Evolutionary conservation across 53 echinoderm and acorn worm species (phyloP), one percentile per base, ranked within the genome.

Genomic region (Actinopyga echinites): DNA sequence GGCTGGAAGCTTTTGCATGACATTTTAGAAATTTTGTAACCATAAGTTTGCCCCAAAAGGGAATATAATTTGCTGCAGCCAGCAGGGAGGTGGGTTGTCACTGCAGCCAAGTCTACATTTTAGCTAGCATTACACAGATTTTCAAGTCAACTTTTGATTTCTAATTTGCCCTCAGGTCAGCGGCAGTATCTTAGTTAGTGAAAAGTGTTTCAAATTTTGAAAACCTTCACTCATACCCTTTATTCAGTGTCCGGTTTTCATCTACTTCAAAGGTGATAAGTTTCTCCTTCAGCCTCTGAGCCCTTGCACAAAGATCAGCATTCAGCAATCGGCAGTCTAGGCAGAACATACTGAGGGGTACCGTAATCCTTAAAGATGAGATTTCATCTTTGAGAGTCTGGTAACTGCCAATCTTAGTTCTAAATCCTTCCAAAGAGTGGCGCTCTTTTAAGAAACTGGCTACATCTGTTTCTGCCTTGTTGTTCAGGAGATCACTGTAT

Each of bases 291-390:
- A 94, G 94, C 69, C 94, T 94, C 83, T 99, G 94, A 24, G 99
- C 94, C 40, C 99, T 74, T 40, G 84, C 87, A 75, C 92, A 89
- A 17, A 99, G 89, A 56, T 99, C 99, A 25, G 82, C 65, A 54
- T 99, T 99, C 23, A 99, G 89, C 66, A 87, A 65, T 45, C 86
- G 88, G 36, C 99, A 99, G 69, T 99, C 99, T 57, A 99, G 79
- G 64, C 99, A 99, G 86, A 99, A 99, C 99, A 99, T 99, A 58
- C 99, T 95, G 74, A 99, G 99, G 60, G 99, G 99, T 22, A 99
- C 99, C 0, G 99, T 95, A 64, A 99, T 94, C 26, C 94, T 74
- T n/a, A 99, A 75, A n/a, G 84, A 89, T 4, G 99, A 90, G 33
- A 99, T 99, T 87, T 99, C 99, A 28, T 99, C 99, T 75, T 99